Conservation (phyloP, 2,113 vertebrate species). For the Rhea americana region DNA sequence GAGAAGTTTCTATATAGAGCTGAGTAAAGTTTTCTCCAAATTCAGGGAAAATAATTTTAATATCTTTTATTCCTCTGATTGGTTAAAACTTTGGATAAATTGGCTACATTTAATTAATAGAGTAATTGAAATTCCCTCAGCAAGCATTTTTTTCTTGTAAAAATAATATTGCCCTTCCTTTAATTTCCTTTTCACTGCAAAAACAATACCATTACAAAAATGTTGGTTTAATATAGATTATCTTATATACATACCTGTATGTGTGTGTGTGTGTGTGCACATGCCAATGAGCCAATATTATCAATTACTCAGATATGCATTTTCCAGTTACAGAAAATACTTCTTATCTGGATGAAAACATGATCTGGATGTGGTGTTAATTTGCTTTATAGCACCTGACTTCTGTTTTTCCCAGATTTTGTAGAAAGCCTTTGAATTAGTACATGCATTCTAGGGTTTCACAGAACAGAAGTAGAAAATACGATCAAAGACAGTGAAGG, state of each 20-base stretch:
- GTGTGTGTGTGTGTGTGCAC: background rate
- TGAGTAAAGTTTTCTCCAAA: background rate
- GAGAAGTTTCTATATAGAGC: fast-evolving
- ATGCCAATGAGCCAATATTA: background rate
- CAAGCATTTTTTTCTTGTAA: background rate
- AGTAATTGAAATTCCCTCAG: fast-evolving
- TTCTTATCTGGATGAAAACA: background rate
- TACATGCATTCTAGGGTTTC: background rate
- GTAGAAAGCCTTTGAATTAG: background rate
- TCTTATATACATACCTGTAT: background rate
- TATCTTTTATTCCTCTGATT: background rate
- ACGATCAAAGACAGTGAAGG: background rate
- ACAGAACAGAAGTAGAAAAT: background rate
- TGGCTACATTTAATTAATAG: background rate
- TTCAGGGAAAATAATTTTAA: background rate
- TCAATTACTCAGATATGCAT: background rate
- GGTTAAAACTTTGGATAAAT: background rate
- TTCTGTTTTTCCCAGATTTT: background rate
- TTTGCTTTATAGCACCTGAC: fast-evolving
- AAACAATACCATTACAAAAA: background rate
- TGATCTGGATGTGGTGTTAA: background rate
- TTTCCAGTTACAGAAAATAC: background rate
- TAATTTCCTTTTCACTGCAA: background rate
- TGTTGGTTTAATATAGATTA: fast-evolving
- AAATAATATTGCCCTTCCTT: background rate